Evolutionary conservation across 2,113 vertebrate genomes (phyloP).

Genomic region (Lepisosteus oculatus): DNA sequence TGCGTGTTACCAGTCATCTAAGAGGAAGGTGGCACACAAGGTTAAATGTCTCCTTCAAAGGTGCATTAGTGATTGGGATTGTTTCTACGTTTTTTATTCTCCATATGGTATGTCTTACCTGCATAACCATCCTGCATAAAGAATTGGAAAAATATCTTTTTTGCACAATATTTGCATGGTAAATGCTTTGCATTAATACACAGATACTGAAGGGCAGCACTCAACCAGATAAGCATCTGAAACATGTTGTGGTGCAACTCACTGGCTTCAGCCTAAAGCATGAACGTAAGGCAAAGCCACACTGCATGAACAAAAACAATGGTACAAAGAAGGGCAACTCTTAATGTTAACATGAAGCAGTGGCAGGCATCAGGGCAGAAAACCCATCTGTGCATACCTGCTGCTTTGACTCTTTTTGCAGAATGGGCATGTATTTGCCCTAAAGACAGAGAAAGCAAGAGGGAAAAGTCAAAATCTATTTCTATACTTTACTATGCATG

Average conservation of each 20-base stretch:
- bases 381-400: conserved; percentile 55
- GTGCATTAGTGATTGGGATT: too few species aligned
- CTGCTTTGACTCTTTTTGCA: conserved; percentile 55
- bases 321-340: conserved; percentile 27
- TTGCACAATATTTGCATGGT: not conserved
- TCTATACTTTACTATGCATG: not conserved
- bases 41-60: too few species aligned
- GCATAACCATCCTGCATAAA: too few species aligned
- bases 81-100: too few species aligned
- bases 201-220: not conserved
- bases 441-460: conserved; percentile 44
- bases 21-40: too few species aligned
- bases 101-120: too few species aligned
- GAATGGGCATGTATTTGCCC: conserved; percentile 67
- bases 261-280: conserved; percentile 14
- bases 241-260: conserved; percentile 3
- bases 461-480: conserved; percentile 12
- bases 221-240: not conserved
- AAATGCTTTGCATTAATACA: not conserved
- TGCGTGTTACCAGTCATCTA: too few species aligned
- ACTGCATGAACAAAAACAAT: conserved; percentile 31
- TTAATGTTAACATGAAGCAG: conserved; percentile 18
- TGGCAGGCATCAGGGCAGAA: conserved; percentile 9
- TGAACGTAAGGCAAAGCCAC: conserved; percentile 10
- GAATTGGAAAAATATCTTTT: too few species aligned